Conservation (phyloP, 1,140 invertebrate species). For the Sarcophaga peregrina region DNA sequence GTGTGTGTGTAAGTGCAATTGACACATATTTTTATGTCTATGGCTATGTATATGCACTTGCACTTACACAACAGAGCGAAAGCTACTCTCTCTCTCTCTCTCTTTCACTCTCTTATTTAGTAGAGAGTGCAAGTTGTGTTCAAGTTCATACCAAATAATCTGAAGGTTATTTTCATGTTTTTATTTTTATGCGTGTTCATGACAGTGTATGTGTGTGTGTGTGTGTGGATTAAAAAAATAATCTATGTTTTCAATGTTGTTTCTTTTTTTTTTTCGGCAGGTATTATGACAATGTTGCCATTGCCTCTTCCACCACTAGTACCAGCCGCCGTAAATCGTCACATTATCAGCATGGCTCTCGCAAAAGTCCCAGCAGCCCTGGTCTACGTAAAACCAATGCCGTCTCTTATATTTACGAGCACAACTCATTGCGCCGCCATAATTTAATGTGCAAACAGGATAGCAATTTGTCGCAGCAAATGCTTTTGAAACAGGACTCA, state of each 20-base stretch:
- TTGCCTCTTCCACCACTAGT: slow-evolving; percentile 84
- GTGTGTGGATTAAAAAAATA: not conserved
- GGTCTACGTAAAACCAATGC: slow-evolving; percentile 73
- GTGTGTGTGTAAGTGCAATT: not conserved
- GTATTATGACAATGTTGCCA: slow-evolving; percentile 82
- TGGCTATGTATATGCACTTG: too few species aligned
- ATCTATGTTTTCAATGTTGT: not conserved
- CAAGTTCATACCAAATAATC: slow-evolving; percentile 28
- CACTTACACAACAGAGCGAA: too few species aligned
- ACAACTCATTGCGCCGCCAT: slow-evolving; percentile 61
- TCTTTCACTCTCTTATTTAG: too few species aligned
- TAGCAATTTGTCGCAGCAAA: slow-evolving; percentile 64
- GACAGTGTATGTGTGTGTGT: too few species aligned
- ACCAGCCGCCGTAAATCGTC: slow-evolving; percentile 82
- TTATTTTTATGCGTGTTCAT: not conserved
- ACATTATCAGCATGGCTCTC: slow-evolving; percentile 77
- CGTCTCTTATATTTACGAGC: slow-evolving; percentile 78
- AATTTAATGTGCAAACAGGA: slow-evolving; percentile 65
- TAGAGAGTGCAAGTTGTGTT: slow-evolving; percentile 10
- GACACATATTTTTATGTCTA: too few species aligned
- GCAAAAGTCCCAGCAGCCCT: slow-evolving; percentile 73
- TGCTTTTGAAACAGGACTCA: slow-evolving; percentile 65
- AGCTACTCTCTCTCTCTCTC: too few species aligned
- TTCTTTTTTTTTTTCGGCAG: slow-evolving; percentile 47
- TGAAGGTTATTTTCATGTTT: slow-evolving; percentile 13